Evolutionary conservation across 37 sponge, comb jelly and placozoan genomes (phyloP).

Genomic region (Spongia lamella): DNA sequence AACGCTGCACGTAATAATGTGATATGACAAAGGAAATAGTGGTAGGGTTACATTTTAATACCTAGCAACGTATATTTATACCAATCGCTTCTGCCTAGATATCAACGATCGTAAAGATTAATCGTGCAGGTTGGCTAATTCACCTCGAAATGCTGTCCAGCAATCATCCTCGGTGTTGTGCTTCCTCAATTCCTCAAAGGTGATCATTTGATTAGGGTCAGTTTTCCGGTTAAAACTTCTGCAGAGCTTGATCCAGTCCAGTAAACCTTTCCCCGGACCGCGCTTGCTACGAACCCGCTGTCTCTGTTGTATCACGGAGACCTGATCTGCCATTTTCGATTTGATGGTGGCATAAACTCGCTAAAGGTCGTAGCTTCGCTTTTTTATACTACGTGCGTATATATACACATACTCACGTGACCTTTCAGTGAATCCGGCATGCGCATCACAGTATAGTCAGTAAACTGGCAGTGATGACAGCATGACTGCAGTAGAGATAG

Average conservation of each 20-base stretch:
- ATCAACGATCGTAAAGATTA: too few species aligned
- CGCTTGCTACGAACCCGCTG: constrained; percentile 33
- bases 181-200: constrained; percentile 69
- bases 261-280: constrained; percentile 80
- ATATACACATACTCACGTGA: not conserved
- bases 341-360: not conserved
- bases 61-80: too few species aligned
- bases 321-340: too few species aligned
- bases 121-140: too few species aligned
- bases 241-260: constrained; percentile 89
- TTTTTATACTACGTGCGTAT: not conserved
- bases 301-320: too few species aligned
- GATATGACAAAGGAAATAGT: too few species aligned
- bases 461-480: too few species aligned
- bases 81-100: too few species aligned
- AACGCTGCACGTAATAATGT: too few species aligned
- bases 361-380: not conserved
- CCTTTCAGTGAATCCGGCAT: not conserved
- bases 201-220: constrained; percentile 26
- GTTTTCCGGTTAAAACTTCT: constrained; percentile 55
- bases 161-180: constrained; percentile 79
- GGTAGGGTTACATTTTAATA: too few species aligned
- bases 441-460: not conserved
- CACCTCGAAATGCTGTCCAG: constrained; percentile 92
- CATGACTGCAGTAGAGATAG: too few species aligned